Percentiles rank a stretch among this genome's conserved stretches.
These are phyloP conservation scores for Chymomyza amoena DNA, from an alignment of 2,888 invertebrate genomes.

Conservation along the genomic window DNA sequence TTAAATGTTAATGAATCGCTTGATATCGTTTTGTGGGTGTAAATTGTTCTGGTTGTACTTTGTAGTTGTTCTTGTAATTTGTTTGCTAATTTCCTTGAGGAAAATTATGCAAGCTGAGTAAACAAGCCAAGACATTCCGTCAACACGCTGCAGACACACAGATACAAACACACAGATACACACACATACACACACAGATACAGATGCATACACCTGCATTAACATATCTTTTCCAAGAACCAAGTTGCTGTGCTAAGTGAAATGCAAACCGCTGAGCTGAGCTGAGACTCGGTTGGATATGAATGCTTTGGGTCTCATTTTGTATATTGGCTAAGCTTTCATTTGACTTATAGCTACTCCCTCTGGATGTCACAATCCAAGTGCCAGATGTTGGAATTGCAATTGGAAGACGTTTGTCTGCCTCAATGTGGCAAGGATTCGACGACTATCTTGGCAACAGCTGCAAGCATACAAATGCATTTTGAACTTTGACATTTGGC, in stretches of 20 bases:
- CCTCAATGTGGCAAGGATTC: neutral
- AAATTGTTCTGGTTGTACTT: too few relatives aligned
- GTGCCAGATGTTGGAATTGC: neutral
- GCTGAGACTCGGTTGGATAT: slow-evolving; percentile 29
- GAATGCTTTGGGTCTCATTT: neutral
- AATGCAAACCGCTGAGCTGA: slow-evolving; percentile 35
- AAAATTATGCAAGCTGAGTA: slow-evolving; percentile 42
- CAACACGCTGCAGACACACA: slow-evolving; percentile 32
- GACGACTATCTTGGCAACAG: slow-evolving; percentile 7
- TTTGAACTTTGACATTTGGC: slow-evolving; percentile 12
- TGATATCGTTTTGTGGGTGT: slow-evolving; percentile 17
- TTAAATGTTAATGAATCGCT: neutral
- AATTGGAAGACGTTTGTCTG: neutral
- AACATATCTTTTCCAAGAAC: slow-evolving; percentile 56
- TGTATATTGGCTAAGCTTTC: neutral
- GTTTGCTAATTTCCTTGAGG: slow-evolving; percentile 59
- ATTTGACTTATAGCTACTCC: neutral
- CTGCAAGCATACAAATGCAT: neutral
- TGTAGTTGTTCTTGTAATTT: slow-evolving; percentile 47
- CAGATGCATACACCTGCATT: slow-evolving; percentile 21
- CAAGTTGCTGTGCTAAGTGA: slow-evolving; percentile 29
- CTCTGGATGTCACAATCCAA: neutral
- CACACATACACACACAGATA: neutral
- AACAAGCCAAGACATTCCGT: slow-evolving; percentile 48
- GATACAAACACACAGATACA: neutral